A percentile compares a stretch with the other conserved stretches of the same genome.
phyloP scores from a whole-genome alignment of 2,888 invertebrate species.

The Endomychus coccineus region DNA sequence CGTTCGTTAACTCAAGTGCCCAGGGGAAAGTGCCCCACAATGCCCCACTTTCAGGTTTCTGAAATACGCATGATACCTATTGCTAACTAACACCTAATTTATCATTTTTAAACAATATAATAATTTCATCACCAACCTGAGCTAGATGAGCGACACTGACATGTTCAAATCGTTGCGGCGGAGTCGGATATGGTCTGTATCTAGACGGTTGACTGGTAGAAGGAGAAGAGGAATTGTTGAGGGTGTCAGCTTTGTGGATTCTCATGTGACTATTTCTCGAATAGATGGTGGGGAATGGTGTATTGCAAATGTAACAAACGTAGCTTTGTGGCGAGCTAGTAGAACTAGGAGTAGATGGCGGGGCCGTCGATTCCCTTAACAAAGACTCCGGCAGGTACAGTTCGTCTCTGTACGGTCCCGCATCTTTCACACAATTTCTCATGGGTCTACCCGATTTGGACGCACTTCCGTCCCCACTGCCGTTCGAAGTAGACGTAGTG shows the following conservation, averaged over 20 bases:
- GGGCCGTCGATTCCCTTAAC: too few relatives aligned
- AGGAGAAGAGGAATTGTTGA: constrained; percentile 9
- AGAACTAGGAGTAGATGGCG: neutral
- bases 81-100: too few relatives aligned
- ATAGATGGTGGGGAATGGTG: constrained; percentile 40
- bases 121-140: constrained; percentile 9
- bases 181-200: constrained; percentile 6
- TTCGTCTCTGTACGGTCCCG: constrained; percentile 37
- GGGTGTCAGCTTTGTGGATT: constrained; percentile 38
- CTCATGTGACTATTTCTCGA: constrained; percentile 43
- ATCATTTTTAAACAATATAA: too few relatives aligned
- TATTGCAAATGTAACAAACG: constrained; percentile 40
- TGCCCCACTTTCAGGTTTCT: too few relatives aligned
- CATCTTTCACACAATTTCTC: constrained; percentile 38
- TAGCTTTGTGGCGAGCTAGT: constrained; percentile 26
- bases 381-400: constrained; percentile 21
- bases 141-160: constrained; percentile 13
- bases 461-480: constrained; percentile 21
- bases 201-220: constrained; percentile 11
- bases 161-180: constrained; percentile 15
- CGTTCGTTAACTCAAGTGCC: too few relatives aligned
- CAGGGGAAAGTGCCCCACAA: too few relatives aligned
- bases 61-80: too few relatives aligned
- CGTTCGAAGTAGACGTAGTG: constrained; percentile 7
- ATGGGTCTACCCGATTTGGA: constrained; percentile 35